Base-by-base conservation (phyloP, 2,888 invertebrate species). In the Xestia c-nigrum region DNA sequence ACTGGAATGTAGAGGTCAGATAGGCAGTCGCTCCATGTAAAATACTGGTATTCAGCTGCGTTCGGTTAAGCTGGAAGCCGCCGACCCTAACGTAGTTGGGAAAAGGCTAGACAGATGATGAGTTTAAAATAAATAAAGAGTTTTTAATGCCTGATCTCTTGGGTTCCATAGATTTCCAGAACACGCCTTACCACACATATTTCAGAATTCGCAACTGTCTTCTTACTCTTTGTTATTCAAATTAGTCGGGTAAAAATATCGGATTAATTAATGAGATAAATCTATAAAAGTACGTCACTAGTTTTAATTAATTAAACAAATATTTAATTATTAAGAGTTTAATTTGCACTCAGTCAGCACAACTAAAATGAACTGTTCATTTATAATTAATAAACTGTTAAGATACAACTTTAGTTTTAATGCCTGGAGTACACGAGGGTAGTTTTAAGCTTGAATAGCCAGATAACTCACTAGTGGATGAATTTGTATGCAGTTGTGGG, bases 361-460 rank as follows among this genome's bases (percentile, higher is more conserved):
- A 79, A 63, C 59, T 47, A 59, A 2, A 46, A 68, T 52, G 59
- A 79, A 74, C 64, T 78, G 19, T 74, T 68, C 38, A 43, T 24
- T 7, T 50, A 70, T 83, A 72, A 75, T 79, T 83, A 75, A n/a
- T 83, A 83, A 80, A 70, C 70, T 59, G 46, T 21, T 19, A 83
- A 83, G 75, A 72, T 59, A 55, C 52, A 76, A 72, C 47, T 74
- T 50, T 10, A 46, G 61, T 2, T 80, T 21, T 38, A 63, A 38
- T 38, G 61, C 61, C 19, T 19, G 9, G 38, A 19, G 61, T 61
- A 61, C 61, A 38, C 9, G 38, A 38, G 61, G 31, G 31, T 59
- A 31, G 19, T 59, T 59, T 31, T 31, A 31, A 59, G 19, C 31
- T 59, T 19, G 9, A 59, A 59, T 19, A 4, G 31, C 31, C 19